Evolutionary conservation across 2,113 vertebrate genomes (phyloP), one percentile per base, ranked within the genome.

Genomic region (Xyrauchen texanus): DNA sequence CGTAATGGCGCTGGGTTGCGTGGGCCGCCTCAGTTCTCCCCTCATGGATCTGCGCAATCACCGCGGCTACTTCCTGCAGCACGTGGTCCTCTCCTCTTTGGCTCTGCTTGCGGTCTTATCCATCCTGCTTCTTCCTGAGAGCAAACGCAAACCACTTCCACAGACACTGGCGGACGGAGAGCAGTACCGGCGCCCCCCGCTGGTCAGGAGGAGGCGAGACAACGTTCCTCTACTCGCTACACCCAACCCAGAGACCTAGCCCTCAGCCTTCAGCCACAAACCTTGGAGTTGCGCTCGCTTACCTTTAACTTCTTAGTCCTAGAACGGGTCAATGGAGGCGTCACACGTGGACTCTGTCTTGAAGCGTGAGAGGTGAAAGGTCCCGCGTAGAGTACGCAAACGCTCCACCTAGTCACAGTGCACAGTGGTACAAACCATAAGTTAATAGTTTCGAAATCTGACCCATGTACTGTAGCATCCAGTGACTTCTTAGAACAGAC

Each of bases 1-100:
- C 0, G 93, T 95, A 55, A 85, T 95, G 73, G 94, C 94, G 0
- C 87, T 96, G 79, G 95, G 94, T 71, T 95, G 94, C 0, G 91
- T 96, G 4, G 95, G 95, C 5, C 93, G 94, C 4, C 93, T 96
- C 69, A 95, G 94, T 76, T 92, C 93, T 0, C 95, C 95, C 0
- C 89, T 96, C 70, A 94, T 95, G 91, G 92, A 95, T 87, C 90
- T 96, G 79, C 92, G 94, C 67, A 94, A 95, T 84, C 94, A 95
- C 87, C 95, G 95, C 0, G 95, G 95, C 78, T 95, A 95, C 87
- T 96, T 96, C 91, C 91, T 96, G 66, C 94, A 96, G 83, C 95
- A 96, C 2, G 95, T 96, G 76, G 93, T 96, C 9, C 91, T 95
- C 89, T 95, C 95, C 0, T 95, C 95, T 46, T 91, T 96, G 72